phyloP scores from a whole-genome alignment of 2,888 invertebrate species.

The Salpingus planirostris region DNA sequence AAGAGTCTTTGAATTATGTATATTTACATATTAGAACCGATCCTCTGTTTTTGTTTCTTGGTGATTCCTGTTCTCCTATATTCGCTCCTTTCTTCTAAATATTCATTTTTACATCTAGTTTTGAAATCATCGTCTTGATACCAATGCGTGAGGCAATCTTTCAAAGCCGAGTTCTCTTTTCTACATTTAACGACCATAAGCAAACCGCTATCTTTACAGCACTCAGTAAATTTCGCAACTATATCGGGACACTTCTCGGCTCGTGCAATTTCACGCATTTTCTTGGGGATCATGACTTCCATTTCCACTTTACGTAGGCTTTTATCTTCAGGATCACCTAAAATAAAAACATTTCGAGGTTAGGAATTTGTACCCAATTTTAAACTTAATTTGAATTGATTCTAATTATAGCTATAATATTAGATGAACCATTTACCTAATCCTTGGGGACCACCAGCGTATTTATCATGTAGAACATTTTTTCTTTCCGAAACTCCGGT shows the following conservation, averaged over 20 bases:
- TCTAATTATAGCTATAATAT: no score
- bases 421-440: no score
- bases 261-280: conserved; percentile 76
- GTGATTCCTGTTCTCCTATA: conserved; percentile 73
- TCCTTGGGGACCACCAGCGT: background rate
- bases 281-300: conserved; percentile 82
- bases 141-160: conserved; percentile 66
- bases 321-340: conserved; percentile 80
- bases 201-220: conserved; percentile 58
- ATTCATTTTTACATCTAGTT: conserved; percentile 65
- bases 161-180: conserved; percentile 58
- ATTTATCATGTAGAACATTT: background rate
- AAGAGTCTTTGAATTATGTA: background rate
- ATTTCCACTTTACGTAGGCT: conserved; percentile 78
- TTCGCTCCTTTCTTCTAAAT: conserved; percentile 71
- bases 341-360: no score
- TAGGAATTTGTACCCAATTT: no score
- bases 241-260: conserved; percentile 66
- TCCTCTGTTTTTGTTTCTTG: conserved; percentile 45
- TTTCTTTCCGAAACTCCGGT: no score
- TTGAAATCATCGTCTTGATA: conserved; percentile 68
- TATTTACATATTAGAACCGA: conserved; percentile 20
- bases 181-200: conserved; percentile 69
- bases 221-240: conserved; percentile 61
- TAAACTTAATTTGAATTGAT: no score